Conservation (phyloP, 2,113 vertebrate species). For the Polypterus senegalus region DNA sequence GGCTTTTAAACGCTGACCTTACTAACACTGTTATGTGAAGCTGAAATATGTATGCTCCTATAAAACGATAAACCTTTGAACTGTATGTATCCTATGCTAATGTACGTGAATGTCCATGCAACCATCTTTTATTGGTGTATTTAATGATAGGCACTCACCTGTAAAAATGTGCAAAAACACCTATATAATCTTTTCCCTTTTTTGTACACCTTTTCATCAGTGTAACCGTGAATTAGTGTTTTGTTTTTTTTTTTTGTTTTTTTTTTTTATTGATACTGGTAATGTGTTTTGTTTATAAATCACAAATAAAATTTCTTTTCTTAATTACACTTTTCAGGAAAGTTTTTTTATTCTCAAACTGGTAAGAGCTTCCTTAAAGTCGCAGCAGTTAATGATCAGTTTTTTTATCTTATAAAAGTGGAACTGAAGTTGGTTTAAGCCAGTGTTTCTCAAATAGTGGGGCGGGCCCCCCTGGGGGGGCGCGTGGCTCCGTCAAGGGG, state of each 20-base stretch:
- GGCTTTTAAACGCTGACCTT: constrained; percentile 56
- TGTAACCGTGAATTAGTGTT: constrained; percentile 58
- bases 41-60: constrained; percentile 56
- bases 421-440: too few species aligned
- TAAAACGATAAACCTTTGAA: constrained; percentile 44
- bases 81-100: constrained; percentile 63
- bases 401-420: too few species aligned
- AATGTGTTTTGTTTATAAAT: constrained; percentile 67
- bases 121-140: constrained; percentile 55
- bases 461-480: too few species aligned
- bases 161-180: constrained; percentile 41
- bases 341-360: too few species aligned
- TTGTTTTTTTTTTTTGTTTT: too few species aligned
- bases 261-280: constrained; percentile 49
- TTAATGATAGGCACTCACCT: constrained; percentile 45
- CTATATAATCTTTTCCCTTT: constrained; percentile 46
- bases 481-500: too few species aligned
- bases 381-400: too few species aligned
- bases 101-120: constrained; percentile 56
- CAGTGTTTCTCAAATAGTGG: too few species aligned
- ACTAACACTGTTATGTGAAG: constrained; percentile 63
- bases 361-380: too few species aligned
- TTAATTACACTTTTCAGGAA: too few species aligned
- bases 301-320: constrained; percentile 67
- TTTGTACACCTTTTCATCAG: constrained; percentile 58